Evolutionary conservation across 2,797 vertebrate species (phyloP).

Genomic region (Gymnoscopelus microlampas): DNA sequence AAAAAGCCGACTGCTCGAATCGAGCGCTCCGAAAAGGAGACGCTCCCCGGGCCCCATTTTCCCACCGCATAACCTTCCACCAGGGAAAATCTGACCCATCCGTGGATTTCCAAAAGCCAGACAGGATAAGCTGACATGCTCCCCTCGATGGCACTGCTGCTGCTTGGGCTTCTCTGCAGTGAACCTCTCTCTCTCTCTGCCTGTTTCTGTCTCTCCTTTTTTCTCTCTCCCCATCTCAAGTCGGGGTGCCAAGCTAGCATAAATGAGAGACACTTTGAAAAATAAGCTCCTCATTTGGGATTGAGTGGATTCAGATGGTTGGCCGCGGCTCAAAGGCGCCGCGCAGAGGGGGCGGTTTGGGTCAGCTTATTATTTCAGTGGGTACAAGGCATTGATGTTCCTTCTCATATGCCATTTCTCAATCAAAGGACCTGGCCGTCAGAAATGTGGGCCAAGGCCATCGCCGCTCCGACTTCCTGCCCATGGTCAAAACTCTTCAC

Average conservation of each 20-base stretch:
- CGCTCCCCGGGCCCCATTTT: conserved; percentile 58
- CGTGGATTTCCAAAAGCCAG: conserved; percentile 66
- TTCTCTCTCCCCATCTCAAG: conserved; percentile 37
- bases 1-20: conserved; percentile 27
- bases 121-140: conserved; percentile 75
- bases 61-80: conserved; percentile 62
- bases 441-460: conserved; percentile 56
- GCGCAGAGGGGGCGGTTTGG: conserved; percentile 54
- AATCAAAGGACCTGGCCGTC: conserved; percentile 58
- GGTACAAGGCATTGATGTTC: conserved; percentile 69
- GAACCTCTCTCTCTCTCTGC: conserved; percentile 26
- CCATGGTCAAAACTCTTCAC: conserved; percentile 30
- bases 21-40: conserved; percentile 40
- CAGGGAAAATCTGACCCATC: conserved; percentile 70
- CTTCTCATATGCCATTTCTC: conserved; percentile 59
- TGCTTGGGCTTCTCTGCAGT: conserved; percentile 8
- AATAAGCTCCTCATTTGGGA: conserved; percentile 77
- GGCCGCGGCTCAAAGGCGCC: conserved; percentile 73
- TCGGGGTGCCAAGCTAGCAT: conserved; percentile 70
- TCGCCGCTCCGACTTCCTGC: conserved; percentile 17
- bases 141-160: conserved; percentile 65
- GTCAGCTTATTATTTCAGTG: conserved; percentile 79
- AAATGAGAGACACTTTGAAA: conserved; percentile 79
- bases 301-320: conserved; percentile 82
- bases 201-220: conserved; percentile 7